A percentile compares a stretch with the other conserved stretches of the same genome.
phyloP scores from a whole-genome alignment of 2,888 invertebrate species.

The Pedicia rivosa region DNA sequence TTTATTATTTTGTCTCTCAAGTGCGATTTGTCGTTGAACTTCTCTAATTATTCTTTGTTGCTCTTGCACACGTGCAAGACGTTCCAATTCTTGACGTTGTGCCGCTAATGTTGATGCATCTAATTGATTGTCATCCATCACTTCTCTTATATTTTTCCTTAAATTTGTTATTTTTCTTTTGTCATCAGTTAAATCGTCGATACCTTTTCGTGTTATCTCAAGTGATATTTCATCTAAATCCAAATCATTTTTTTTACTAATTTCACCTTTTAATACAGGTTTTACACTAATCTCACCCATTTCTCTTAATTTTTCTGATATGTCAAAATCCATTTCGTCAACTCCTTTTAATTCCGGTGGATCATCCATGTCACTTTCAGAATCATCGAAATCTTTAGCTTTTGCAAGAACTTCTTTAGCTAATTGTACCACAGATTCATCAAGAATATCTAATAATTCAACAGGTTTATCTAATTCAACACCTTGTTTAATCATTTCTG shows the following conservation, averaged over 20 bases:
- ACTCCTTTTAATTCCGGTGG: neutral
- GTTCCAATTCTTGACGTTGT: constrained; percentile 83
- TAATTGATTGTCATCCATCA: constrained; percentile 82
- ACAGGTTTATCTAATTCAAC: neutral
- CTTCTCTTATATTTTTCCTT: constrained; percentile 78
- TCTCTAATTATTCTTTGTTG: constrained; percentile 71
- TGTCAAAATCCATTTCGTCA: constrained; percentile 33
- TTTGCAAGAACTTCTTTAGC: neutral
- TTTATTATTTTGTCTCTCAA: constrained; percentile 50
- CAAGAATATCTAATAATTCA: constrained; percentile 2
- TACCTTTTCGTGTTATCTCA: constrained; percentile 30
- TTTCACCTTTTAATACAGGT: constrained; percentile 22
- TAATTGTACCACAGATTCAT: constrained; percentile 1
- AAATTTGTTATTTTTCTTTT: constrained; percentile 35
- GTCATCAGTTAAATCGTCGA: constrained; percentile 17
- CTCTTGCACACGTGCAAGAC: constrained; percentile 68
- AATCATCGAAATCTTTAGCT: constrained; percentile 2
- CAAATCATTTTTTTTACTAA: constrained; percentile 2
- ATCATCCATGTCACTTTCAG: neutral
- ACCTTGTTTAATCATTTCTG: neutral
- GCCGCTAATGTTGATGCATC: constrained; percentile 86
- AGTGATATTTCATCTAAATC: constrained; percentile 25
- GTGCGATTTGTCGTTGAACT: constrained; percentile 62
- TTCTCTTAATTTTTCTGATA: constrained; percentile 44
- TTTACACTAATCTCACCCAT: constrained; percentile 41